Conservation (phyloP, 2,888 invertebrate genomes). For the Muschampia plurimacula region DNA sequence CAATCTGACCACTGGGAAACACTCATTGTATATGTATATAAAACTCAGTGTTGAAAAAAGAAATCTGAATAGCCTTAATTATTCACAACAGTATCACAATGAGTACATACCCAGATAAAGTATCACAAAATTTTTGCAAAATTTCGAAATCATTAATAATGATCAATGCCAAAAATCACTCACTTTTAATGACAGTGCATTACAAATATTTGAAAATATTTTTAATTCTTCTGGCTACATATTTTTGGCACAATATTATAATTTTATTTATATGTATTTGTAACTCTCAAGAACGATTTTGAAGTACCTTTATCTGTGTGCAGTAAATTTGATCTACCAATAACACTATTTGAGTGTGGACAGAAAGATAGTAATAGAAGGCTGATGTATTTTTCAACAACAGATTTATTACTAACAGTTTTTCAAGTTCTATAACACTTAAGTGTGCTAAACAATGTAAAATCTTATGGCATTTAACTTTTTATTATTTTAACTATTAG, state of each 20-base stretch:
- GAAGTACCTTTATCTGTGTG: background rate
- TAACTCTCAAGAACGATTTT: background rate
- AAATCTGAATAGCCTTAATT: background rate
- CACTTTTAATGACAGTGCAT: too few species aligned
- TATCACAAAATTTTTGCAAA: background rate
- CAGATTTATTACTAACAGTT: too few species aligned
- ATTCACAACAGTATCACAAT: slow-evolving; percentile 6
- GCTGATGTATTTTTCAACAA: background rate
- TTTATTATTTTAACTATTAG: background rate
- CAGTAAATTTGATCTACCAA: background rate
- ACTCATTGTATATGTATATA: background rate
- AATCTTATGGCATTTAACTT: background rate
- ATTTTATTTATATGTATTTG: background rate
- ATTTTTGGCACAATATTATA: slow-evolving; percentile 2
- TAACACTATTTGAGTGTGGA: background rate
- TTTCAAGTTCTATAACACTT: too few species aligned
- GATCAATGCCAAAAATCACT: background rate
- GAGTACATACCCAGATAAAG: background rate
- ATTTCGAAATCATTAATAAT: background rate
- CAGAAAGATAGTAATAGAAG: too few species aligned
- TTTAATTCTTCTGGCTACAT: background rate
- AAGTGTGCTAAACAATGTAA: background rate
- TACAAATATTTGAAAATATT: background rate
- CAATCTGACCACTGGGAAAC: too few species aligned
- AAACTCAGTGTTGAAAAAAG: background rate